Conservation (phyloP, 2,888 invertebrate genomes). For the Bimastos eiseni region DNA sequence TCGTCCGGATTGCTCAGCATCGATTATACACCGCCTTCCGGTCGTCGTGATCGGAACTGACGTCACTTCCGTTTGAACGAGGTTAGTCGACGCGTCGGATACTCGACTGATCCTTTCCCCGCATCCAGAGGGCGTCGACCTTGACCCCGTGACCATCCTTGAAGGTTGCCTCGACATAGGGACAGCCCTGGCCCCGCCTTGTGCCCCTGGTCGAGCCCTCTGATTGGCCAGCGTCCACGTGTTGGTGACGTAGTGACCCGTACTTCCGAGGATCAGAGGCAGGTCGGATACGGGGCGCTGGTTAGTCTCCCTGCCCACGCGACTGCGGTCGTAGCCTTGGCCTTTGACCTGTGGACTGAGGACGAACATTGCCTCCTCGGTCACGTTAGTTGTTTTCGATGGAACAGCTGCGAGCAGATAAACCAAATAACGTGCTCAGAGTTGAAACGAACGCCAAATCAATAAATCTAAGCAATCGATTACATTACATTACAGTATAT, state of each 20-base stretch:
- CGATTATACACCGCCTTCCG: slow-evolving; percentile 22
- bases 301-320: background rate
- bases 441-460: too few relatives aligned
- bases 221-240: background rate
- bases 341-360: background rate
- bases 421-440: background rate
- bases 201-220: background rate
- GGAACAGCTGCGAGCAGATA: background rate
- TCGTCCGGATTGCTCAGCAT: slow-evolving; percentile 31
- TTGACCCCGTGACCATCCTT: background rate
- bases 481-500: background rate
- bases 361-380: background rate
- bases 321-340: background rate
- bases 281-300: background rate
- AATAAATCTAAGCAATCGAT: too few relatives aligned
- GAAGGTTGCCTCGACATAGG: background rate
- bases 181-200: background rate
- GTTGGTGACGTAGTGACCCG: background rate
- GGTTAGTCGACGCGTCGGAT: background rate
- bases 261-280: background rate
- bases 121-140: background rate
- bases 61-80: slow-evolving; percentile 15
- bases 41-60: background rate
- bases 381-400: background rate
- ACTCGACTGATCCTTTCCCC: background rate